phyloP scores from a whole-genome alignment of 2,113 vertebrate genomes.

The Panthera leo region DNA sequence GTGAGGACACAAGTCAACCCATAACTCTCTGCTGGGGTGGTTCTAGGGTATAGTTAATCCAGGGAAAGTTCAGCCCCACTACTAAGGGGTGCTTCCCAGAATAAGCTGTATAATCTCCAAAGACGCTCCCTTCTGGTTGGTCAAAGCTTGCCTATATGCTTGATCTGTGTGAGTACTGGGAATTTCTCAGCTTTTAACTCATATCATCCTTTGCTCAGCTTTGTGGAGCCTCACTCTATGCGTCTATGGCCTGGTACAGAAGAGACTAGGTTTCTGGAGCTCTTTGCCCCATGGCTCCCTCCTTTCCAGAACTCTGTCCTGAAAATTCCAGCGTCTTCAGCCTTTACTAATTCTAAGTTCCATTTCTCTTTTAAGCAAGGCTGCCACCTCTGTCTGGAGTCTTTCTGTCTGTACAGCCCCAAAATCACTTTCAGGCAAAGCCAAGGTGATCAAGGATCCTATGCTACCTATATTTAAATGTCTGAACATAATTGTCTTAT shows the following conservation, averaged over 20 bases:
- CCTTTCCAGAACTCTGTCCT: not conserved
- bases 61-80: not conserved
- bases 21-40: not conserved
- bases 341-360: not conserved
- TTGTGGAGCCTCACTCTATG: not conserved
- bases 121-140: not conserved
- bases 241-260: not conserved
- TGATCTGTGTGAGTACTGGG: not conserved
- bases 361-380: conserved; percentile 9
- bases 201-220: not conserved
- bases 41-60: not conserved
- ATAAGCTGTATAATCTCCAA: not conserved
- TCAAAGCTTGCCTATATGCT: too few species aligned
- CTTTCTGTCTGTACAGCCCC: not conserved
- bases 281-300: not conserved
- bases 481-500: not conserved
- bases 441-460: not conserved
- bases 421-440: conserved; percentile 33
- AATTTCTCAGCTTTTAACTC: not conserved
- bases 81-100: not conserved
- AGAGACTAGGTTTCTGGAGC: not conserved
- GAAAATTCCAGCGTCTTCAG: not conserved
- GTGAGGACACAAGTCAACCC: not conserved
- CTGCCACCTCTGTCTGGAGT: not conserved
- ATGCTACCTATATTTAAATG: not conserved